phyloP scores from a whole-genome alignment of 2,797 vertebrate genomes.

The Nyctalus aviator region DNA sequence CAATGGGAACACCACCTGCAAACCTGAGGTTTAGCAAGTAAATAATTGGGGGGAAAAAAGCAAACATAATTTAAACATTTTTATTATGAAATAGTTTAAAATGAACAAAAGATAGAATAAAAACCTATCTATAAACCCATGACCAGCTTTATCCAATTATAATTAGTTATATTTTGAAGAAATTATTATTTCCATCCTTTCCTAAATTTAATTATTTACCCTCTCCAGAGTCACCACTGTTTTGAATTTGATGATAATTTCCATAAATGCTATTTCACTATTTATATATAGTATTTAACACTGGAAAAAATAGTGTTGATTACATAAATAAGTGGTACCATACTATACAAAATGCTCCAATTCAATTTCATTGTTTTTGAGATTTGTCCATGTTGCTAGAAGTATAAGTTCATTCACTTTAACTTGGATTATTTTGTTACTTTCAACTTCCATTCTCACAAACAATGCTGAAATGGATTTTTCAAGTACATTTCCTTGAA shows the following conservation, averaged over 20 bases:
- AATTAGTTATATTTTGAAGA: constrained; percentile 35
- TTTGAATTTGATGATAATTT: constrained; percentile 39
- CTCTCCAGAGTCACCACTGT: neutral
- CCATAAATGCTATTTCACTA: neutral
- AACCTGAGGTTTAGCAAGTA: neutral
- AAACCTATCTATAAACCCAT: constrained; percentile 7
- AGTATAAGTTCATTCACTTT: constrained; percentile 20
- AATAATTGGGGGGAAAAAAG: constrained; percentile 34
- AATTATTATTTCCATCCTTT: constrained; percentile 35
- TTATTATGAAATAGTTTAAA: constrained; percentile 69
- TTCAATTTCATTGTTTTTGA: constrained; percentile 40
- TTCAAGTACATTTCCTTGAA: neutral
- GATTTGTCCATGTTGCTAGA: neutral
- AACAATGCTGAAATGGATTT: neutral
- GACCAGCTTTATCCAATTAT: constrained; percentile 25
- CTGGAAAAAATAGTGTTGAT: neutral
- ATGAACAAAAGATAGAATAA: constrained; percentile 54
- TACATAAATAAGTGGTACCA: constrained; percentile 3
- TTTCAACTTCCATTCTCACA: constrained; percentile 45
- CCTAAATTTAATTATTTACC: neutral
- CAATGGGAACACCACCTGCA: neutral
- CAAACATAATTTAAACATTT: constrained; percentile 49
- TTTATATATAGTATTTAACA: constrained; percentile 27
- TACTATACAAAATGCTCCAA: constrained; percentile 32
- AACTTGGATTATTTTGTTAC: neutral